phyloP scores from a whole-genome alignment of 2,797 vertebrate species.

The Periophthalmus magnuspinnatus region DNA sequence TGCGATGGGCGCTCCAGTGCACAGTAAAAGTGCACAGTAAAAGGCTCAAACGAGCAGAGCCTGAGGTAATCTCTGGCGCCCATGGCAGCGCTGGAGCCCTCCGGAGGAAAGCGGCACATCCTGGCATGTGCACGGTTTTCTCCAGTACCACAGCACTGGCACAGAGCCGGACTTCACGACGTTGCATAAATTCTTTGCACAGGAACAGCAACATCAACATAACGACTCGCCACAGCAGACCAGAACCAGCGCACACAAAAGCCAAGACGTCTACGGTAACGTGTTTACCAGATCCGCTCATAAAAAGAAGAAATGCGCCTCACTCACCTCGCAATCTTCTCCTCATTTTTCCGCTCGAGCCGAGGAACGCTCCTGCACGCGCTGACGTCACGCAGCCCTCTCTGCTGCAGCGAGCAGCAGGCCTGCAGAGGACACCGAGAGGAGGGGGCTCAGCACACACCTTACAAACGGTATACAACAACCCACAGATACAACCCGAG shows the following conservation, averaged over 20 bases:
- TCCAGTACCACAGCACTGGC: conserved; percentile 34
- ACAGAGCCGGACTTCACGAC: conserved; percentile 39
- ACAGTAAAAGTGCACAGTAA: conserved; percentile 10
- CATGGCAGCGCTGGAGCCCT: conserved; percentile 33
- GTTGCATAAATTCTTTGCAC: conserved; percentile 45
- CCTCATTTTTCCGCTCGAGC: conserved; percentile 73
- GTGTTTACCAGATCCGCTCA: conserved; percentile 13
- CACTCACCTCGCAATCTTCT: conserved; percentile 78
- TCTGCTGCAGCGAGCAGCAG: conserved; percentile 78
- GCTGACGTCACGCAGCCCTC: conserved; percentile 81
- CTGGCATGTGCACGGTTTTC: conserved; percentile 30
- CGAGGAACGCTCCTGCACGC: conserved; percentile 74
- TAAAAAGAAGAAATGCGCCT: conserved; percentile 51
- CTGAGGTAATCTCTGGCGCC: conserved; percentile 29
- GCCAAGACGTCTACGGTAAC: conserved; percentile 8
- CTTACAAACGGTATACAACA: background rate
- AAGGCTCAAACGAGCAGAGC: conserved; percentile 25
- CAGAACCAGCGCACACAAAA: conserved; percentile 7
- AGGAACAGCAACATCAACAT: conserved; percentile 37
- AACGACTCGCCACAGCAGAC: conserved; percentile 11
- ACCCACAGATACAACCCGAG: conserved; percentile 6
- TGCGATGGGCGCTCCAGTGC: conserved; percentile 25
- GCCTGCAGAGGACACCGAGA: conserved; percentile 68
- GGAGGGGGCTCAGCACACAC: conserved; percentile 12
- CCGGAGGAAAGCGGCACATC: conserved; percentile 30